phyloP scores from a whole-genome alignment of 2,113 vertebrate genomes.

The Urocolius indicus region DNA sequence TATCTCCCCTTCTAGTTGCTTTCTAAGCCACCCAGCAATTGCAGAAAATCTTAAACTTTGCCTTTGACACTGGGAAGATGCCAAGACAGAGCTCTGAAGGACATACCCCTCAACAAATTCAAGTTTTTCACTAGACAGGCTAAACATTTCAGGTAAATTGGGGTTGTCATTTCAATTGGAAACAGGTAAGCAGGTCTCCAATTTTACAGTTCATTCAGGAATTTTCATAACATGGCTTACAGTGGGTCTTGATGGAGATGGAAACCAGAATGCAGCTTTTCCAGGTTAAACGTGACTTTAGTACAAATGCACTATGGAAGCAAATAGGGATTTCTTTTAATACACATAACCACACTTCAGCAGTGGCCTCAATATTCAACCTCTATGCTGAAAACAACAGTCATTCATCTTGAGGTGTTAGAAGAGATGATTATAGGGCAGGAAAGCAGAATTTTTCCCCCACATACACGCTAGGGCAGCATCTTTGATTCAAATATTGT shows the following conservation, averaged over 20 bases:
- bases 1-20: not conserved
- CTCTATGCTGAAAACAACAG: not conserved
- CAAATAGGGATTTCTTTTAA: not conserved
- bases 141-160: not conserved
- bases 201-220: not conserved
- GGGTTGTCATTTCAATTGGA: not conserved
- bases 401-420: not conserved
- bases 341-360: not conserved
- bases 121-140: not conserved
- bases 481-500: not conserved
- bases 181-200: not conserved
- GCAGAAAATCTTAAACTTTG: not conserved
- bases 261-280: conserved; percentile 20
- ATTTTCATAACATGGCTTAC: not conserved
- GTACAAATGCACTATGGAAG: not conserved
- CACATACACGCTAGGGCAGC: not conserved
- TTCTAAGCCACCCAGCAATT: not conserved
- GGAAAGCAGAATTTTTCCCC: not conserved
- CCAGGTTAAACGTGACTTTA: not conserved
- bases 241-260: not conserved
- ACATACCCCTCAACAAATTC: not conserved
- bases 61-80: not conserved
- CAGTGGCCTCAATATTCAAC: not conserved
- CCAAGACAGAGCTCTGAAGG: not conserved
- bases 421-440: not conserved